Base-by-base conservation (phyloP, 2,797 vertebrate genomes). In the Peromyscus nudipes region DNA sequence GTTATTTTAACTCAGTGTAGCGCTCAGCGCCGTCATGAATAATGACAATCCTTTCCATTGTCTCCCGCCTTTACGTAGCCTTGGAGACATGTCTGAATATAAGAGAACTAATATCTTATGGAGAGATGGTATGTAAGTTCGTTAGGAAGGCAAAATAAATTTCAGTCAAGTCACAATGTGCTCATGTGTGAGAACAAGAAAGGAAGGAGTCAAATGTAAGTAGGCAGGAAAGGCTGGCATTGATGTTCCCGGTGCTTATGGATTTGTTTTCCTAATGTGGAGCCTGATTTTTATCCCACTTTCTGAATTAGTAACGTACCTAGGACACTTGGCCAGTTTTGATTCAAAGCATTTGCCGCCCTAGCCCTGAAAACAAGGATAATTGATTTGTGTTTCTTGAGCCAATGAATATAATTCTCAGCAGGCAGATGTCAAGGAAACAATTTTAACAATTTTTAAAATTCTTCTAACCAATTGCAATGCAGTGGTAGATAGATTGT, bases 251-350 rank as follows among this genome's bases (percentile, higher is more conserved):
- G 98, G 96, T 97, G 95, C 97, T 98, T 98, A 98, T 93, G 97
- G 97, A 95, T 98, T 98, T 98, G 98, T 98, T 98, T 98, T 98
- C 97, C 97, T 98, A 98, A 98, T 97, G 97, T 98, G 95, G 97
- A 98, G 98, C 98, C 98, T 98, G 95, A 57, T 98, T 98, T 98
- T 98, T 98, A 97, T 98, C 97, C 97, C 98, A 89, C 97, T 97
- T 98, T 98, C 98, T 98, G 98, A 98, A 98, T 98, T 98, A 98
- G 98, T 98, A 98, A 98, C 98, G 95, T 98, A 96, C 98, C 97
- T 98, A 95, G 98, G 98, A 98, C 97, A 96, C 97, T 98, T 98
- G 98, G 97, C 98, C 98, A 98, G 97, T 98, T 98, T 98, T 97
- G 98, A 97, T 98, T 97, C 98, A 81, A 98, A 98, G 98, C 97